These are phyloP conservation scores for Anoplopoma fimbria DNA, from an alignment of 2,113 vertebrate genomes.

Conservation along the genomic window DNA sequence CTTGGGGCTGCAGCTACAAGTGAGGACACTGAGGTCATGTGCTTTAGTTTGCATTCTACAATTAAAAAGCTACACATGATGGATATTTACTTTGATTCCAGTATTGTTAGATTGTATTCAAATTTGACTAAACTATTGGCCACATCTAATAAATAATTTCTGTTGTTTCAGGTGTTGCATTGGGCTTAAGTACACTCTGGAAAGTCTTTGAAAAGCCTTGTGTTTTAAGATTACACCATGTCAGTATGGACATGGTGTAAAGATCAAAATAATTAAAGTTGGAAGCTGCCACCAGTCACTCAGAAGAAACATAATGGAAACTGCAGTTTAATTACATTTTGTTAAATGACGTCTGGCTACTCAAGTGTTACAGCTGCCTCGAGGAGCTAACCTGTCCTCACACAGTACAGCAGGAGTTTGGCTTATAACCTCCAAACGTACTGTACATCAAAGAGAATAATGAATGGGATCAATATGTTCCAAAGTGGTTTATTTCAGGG, in stretches of 20 bases:
- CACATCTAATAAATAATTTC: not conserved
- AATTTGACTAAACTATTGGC: not conserved
- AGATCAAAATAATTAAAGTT: not conserved
- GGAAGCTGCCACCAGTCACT: not conserved
- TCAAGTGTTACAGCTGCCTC: slow-evolving; percentile 12
- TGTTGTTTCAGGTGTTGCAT: not conserved
- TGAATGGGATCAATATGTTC: slow-evolving; percentile 50
- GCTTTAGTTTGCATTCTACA: not conserved
- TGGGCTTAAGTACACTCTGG: not conserved
- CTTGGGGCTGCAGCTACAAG: not conserved
- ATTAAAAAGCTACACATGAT: not conserved
- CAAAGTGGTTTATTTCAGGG: slow-evolving; percentile 30
- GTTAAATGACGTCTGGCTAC: slow-evolving; percentile 10
- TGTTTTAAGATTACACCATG: not conserved
- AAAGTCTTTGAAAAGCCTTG: not conserved
- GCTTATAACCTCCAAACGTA: slow-evolving; percentile 18
- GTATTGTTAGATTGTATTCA: not conserved
- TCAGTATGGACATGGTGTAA: not conserved
- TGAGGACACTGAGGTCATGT: not conserved
- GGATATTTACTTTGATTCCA: no score
- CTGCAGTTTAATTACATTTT: slow-evolving; percentile 12
- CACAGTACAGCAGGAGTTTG: slow-evolving; percentile 2
- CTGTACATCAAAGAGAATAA: slow-evolving; percentile 46
- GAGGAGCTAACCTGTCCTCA: not conserved
- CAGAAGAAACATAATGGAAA: not conserved